These are phyloP conservation scores for Gymnopithys bicolor DNA, from an alignment of 2,797 vertebrate genomes.

Conservation along the genomic window DNA sequence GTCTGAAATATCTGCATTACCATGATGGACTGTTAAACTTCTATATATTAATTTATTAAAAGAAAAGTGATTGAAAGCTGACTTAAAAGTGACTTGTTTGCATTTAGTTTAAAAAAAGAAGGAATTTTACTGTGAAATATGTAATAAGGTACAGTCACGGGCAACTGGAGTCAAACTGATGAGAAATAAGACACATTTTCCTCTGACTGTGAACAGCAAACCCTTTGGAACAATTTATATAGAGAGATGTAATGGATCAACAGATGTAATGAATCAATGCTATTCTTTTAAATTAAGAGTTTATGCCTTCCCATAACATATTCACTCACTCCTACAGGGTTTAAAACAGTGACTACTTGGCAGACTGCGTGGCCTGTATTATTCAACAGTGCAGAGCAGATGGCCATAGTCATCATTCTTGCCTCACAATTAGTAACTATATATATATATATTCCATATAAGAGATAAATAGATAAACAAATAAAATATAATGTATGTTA, in stretches of 20 bases:
- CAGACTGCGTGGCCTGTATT: fast-evolving
- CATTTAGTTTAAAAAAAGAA: not conserved
- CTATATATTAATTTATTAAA: not conserved
- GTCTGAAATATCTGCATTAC: not conserved
- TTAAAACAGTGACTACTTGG: not conserved
- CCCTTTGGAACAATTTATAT: not conserved
- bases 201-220: not conserved
- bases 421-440: not conserved
- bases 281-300: not conserved
- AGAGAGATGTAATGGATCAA: not conserved
- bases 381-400: not conserved
- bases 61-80: not conserved
- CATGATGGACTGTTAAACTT: not conserved
- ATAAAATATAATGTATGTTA: no score
- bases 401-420: not conserved
- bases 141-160: not conserved
- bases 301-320: not conserved
- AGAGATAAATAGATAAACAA: no score
- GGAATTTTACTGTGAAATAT: not conserved
- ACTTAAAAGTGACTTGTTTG: not conserved
- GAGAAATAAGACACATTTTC: not conserved
- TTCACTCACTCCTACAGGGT: not conserved
- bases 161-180: not conserved
- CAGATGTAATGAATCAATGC: not conserved
- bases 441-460: no score